phyloP scores from a whole-genome alignment of 2,797 vertebrate species.

The Tarsius wallacei region DNA sequence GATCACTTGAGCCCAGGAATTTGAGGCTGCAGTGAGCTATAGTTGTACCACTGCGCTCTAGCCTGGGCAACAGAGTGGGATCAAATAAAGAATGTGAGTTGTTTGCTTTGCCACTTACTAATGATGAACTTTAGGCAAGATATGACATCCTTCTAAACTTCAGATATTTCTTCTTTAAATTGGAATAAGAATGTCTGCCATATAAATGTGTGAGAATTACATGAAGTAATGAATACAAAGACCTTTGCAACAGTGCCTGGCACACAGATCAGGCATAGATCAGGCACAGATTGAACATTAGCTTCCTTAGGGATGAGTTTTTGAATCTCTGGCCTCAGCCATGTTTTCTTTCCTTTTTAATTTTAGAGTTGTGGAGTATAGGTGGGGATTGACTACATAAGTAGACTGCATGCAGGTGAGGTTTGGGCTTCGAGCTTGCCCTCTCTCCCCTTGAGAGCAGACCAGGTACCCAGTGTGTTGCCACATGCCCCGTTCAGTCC shows the following conservation, averaged over 20 bases:
- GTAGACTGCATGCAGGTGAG: too few species aligned
- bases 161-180: background rate
- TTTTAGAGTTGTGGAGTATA: too few species aligned
- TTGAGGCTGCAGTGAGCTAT: too few species aligned
- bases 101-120: background rate
- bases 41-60: too few species aligned
- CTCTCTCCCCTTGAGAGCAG: too few species aligned
- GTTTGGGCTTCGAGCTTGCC: too few species aligned
- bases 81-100: background rate
- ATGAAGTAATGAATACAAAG: background rate
- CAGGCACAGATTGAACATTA: background rate
- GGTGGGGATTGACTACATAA: too few species aligned
- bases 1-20: too few species aligned
- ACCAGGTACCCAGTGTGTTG: too few species aligned
- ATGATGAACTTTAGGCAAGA: background rate
- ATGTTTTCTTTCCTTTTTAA: background rate
- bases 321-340: background rate
- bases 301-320: slow-evolving; percentile 22
- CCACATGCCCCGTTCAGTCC: too few species aligned
- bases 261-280: background rate
- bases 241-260: background rate
- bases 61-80: too few species aligned
- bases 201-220: background rate
- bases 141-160: background rate
- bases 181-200: background rate